Conservation (phyloP, 2,888 invertebrate genomes). For the Coelinius sp. region DNA sequence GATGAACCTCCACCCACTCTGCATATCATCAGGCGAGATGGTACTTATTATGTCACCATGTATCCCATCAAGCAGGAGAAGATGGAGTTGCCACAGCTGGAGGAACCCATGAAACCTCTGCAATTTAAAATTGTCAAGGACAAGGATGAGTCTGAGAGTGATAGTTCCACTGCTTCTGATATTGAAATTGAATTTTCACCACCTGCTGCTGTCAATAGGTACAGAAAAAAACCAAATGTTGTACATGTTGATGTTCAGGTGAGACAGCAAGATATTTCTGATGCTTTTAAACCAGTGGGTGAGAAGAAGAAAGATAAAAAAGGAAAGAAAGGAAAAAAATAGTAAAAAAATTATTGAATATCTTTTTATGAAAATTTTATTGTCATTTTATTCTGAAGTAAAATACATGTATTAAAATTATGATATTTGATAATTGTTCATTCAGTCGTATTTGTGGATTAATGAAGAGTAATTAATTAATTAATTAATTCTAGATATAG, state of each 20-base stretch:
- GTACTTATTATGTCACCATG: slow-evolving; percentile 68
- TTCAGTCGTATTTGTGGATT: no score
- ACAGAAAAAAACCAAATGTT: slow-evolving; percentile 63
- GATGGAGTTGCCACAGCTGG: slow-evolving; percentile 52
- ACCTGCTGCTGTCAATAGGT: slow-evolving; percentile 64
- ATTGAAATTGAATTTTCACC: slow-evolving; percentile 70
- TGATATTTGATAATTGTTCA: no score
- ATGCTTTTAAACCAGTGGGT: slow-evolving; percentile 52
- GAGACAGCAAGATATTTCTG: slow-evolving; percentile 63
- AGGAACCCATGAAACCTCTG: slow-evolving; percentile 64
- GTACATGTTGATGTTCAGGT: slow-evolving; percentile 66
- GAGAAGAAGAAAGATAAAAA: slow-evolving; percentile 41
- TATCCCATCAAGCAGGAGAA: slow-evolving; percentile 65
- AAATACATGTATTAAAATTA: no score
- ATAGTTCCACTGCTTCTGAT: slow-evolving; percentile 66
- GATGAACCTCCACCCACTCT: slow-evolving; percentile 64
- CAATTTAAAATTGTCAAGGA: slow-evolving; percentile 66
- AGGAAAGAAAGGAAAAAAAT: slow-evolving; percentile 42
- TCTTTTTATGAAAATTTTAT: no score
- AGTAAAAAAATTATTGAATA: no score
- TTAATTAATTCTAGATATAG: no score
- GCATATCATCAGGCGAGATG: slow-evolving; percentile 64
- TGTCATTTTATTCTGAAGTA: no score
- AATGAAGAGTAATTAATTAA: no score
- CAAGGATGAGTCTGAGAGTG: slow-evolving; percentile 58